Evolutionary conservation across 2,113 vertebrate species (phyloP).

Genomic region (Phalacrocorax carbo): DNA sequence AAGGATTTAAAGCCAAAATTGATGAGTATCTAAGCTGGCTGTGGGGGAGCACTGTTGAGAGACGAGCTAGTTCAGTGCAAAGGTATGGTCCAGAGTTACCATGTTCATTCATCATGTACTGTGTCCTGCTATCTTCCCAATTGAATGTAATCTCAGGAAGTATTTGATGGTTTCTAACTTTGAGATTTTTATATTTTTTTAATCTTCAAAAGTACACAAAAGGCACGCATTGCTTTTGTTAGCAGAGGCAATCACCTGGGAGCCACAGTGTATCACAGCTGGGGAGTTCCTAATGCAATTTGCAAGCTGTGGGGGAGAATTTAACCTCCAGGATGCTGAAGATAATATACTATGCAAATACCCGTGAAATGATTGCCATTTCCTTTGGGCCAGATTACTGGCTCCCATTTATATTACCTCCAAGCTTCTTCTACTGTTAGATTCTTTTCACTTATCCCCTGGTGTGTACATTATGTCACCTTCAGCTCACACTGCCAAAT

Average conservation of each 20-base stretch:
- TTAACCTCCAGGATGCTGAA: background rate
- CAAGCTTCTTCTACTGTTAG: background rate
- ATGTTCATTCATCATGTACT: background rate
- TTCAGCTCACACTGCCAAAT: background rate
- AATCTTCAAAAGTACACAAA: background rate
- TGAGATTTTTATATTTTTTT: background rate
- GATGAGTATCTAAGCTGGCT: background rate
- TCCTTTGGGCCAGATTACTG: background rate
- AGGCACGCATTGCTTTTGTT: background rate
- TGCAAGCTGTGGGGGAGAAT: background rate
- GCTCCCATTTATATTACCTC: background rate
- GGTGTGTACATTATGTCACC: background rate
- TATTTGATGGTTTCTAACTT: background rate
- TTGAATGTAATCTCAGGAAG: background rate
- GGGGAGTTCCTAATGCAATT: background rate
- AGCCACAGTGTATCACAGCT: background rate
- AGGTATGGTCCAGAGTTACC: background rate
- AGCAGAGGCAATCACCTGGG: background rate
- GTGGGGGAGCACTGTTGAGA: background rate
- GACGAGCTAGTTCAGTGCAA: background rate
- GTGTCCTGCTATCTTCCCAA: background rate
- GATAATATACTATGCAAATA: background rate
- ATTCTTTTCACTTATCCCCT: background rate
- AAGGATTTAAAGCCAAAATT: background rate
- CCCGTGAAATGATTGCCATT: background rate